A percentile compares a stretch with the other conserved stretches of the same genome.
phyloP scores from a whole-genome alignment of 2,888 invertebrate genomes.

The Sphaeridia pumilis region DNA sequence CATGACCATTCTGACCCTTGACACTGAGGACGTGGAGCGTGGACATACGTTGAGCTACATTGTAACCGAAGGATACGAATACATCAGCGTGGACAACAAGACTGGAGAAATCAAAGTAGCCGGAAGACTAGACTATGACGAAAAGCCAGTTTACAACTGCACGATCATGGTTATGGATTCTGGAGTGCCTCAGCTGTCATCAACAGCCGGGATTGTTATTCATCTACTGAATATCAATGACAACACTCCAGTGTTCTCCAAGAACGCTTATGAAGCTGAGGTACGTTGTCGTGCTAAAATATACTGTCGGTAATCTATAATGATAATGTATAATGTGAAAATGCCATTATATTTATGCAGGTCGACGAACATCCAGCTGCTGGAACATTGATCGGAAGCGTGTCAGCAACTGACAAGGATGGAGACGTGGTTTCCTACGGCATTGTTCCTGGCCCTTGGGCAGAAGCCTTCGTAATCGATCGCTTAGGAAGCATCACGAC shows the following conservation, averaged over 20 bases:
- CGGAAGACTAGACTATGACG: constrained; percentile 62
- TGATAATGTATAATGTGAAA: too few species aligned
- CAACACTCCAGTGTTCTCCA: constrained; percentile 65
- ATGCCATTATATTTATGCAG: too few species aligned
- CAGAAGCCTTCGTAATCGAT: constrained; percentile 55
- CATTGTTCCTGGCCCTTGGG: constrained; percentile 45
- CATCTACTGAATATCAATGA: constrained; percentile 75
- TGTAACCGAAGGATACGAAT: constrained; percentile 55
- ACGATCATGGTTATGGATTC: constrained; percentile 72
- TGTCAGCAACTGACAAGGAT: constrained; percentile 66
- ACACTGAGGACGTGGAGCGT: constrained; percentile 62
- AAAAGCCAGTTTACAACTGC: constrained; percentile 60
- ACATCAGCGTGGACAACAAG: constrained; percentile 66
- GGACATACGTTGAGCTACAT: constrained; percentile 67
- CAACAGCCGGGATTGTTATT: constrained; percentile 64
- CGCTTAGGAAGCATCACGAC: constrained; percentile 61
- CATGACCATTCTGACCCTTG: constrained; percentile 60
- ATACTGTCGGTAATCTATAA: too few species aligned
- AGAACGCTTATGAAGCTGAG: constrained; percentile 53
- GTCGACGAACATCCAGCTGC: constrained; percentile 63
- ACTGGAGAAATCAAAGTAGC: constrained; percentile 58
- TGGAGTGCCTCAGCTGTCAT: constrained; percentile 69
- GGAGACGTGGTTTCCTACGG: constrained; percentile 52
- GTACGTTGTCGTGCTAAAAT: too few species aligned
- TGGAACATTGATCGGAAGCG: constrained; percentile 59